A percentile compares a stretch with the other conserved stretches of the same genome.
phyloP scores from a whole-genome alignment of 2,113 vertebrate species.

The Varanus salvator region DNA sequence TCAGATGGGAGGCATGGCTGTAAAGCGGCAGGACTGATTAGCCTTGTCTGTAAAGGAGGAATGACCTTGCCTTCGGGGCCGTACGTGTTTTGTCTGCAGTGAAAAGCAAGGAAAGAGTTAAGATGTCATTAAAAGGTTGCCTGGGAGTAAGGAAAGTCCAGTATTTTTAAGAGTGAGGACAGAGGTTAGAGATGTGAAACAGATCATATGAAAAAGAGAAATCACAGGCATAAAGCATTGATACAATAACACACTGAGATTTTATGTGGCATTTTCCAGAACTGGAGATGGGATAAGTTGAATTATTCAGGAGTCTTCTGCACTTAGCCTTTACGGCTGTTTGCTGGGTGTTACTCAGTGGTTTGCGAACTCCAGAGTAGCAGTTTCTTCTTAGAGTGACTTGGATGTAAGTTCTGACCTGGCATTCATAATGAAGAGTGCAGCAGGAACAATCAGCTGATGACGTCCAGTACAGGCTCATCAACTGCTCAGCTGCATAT shows the following conservation, averaged over 20 bases:
- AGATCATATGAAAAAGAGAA: background rate
- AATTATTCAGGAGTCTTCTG: slow-evolving; percentile 9
- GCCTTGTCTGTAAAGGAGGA: background rate
- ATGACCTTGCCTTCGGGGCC: background rate
- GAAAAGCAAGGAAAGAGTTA: background rate
- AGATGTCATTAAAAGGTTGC: background rate
- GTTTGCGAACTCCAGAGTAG: background rate
- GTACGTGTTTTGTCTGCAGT: background rate
- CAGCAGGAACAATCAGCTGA: background rate
- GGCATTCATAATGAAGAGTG: background rate
- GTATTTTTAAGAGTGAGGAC: background rate
- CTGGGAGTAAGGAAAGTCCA: background rate
- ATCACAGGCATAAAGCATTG: background rate
- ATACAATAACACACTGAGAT: background rate
- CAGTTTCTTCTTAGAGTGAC: background rate
- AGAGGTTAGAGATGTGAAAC: background rate
- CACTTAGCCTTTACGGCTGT: background rate
- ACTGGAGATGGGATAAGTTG: background rate
- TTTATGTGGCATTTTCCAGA: background rate
- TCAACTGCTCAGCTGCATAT: background rate
- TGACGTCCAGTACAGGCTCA: background rate
- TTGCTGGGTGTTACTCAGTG: background rate
- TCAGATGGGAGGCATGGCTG: background rate
- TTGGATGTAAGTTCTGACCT: background rate
- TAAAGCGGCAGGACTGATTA: background rate